Evolutionary conservation across 1,140 invertebrate species (phyloP).

Genomic region (Venturia canescens): DNA sequence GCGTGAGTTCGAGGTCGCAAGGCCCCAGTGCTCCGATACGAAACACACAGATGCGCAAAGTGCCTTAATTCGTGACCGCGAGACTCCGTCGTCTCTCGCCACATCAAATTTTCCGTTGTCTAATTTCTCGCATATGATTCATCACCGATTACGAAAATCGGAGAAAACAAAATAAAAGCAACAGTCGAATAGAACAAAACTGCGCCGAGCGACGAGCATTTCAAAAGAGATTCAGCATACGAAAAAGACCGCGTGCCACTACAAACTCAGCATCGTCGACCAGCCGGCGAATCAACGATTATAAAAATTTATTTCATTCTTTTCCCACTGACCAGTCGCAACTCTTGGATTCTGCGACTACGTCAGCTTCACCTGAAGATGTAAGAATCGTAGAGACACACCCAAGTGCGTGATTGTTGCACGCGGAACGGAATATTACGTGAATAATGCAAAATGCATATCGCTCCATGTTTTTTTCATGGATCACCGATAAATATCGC

Average conservation of each 20-base stretch:
- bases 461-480: neutral
- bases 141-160: neutral
- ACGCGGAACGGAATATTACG: neutral
- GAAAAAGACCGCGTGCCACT: neutral
- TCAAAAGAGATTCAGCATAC: too few species aligned
- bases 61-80: neutral
- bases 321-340: neutral
- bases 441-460: neutral
- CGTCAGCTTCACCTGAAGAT: neutral
- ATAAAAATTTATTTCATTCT: neutral
- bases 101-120: neutral
- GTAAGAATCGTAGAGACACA: conserved; percentile 1
- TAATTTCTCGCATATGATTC: neutral
- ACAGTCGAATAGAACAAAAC: neutral
- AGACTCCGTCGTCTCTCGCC: neutral
- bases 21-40: neutral
- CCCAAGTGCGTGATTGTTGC: neutral
- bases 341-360: neutral
- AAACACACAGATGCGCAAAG: neutral
- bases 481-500: neutral
- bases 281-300: neutral
- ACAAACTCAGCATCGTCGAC: neutral
- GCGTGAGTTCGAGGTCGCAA: conserved; percentile 5
- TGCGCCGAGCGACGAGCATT: neutral
- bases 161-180: neutral